Base-by-base conservation (phyloP, 2,888 invertebrate species). In the Dryocosmus kuriphilus region DNA sequence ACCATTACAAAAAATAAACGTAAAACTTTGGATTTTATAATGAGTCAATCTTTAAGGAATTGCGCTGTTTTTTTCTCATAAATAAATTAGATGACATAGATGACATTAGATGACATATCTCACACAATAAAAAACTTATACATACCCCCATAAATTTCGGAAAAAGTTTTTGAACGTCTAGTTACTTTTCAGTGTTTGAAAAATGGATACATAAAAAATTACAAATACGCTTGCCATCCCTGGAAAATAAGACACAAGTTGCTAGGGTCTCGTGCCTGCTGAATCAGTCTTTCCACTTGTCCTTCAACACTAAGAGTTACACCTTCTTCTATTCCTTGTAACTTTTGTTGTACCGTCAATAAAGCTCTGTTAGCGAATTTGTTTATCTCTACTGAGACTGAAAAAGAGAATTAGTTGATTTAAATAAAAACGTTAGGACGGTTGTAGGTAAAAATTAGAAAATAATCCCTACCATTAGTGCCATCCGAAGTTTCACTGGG, bases 191-290 rank as follows among this genome's bases (percentile, higher is more conserved):
- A 41, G 16, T 14, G 16, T 41, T 41, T 16, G 16, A 41, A 41
- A 4, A 41, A 16, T 4, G 41, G 14, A 41, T 41, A 16, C 9
- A 11, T 35, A 41, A 3, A n/a, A 71, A 51, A 51, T 93, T 92
- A 97, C 80, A 97, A 91, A 91, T 96, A 97, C 7, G 98, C 95
- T 91, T 97, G 97, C 98, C 98, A 98, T 79, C 98, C 98, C 74
- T 93, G 93, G 91, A 93, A 98, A 2, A 98, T 92, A 67, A 94
- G 92, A 86, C 95, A 94, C 22, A 98, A 93, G 92, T 97, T 97
- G 74, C 93, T 93, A 1, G 95, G 95, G 92, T 97, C 96, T 32
- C 94, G 94, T 30, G 98, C 98, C 88, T 95, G 94, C 89, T 95
- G 96, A 76, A 98, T 94, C 57, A 98, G 93, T 57, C 95, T 93